Percentiles rank a stretch among this genome's conserved stretches.
Evolutionary conservation across 2,797 vertebrate species (phyloP).

Genomic region (Anabas testudineus): DNA sequence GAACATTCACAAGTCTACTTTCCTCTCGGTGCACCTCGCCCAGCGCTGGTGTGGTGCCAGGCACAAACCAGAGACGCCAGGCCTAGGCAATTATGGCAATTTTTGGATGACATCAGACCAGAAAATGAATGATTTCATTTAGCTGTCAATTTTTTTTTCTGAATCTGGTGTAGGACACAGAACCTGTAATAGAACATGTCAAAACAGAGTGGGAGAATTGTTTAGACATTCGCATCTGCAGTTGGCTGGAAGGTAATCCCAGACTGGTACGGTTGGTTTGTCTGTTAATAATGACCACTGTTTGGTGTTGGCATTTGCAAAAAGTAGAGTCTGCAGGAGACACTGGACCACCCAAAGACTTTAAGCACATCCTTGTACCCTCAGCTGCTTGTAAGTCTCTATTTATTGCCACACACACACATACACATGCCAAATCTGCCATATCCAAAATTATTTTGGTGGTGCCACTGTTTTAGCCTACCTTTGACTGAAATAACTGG

Average conservation of each 20-base stretch:
- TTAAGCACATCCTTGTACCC: constrained; percentile 74
- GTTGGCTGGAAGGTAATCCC: constrained; percentile 72
- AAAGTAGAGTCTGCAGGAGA: constrained; percentile 64
- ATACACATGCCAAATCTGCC: constrained; percentile 59
- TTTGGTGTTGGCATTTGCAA: constrained; percentile 53
- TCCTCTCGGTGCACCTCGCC: constrained; percentile 70
- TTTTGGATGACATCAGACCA: constrained; percentile 85
- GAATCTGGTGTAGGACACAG: constrained; percentile 63
- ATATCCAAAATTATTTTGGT: constrained; percentile 66
- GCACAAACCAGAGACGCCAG: constrained; percentile 82
- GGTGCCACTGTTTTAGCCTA: constrained; percentile 69
- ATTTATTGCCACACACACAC: constrained; percentile 59
- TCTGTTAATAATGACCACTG: constrained; percentile 78
- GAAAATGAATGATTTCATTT: constrained; percentile 87
- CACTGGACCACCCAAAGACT: constrained; percentile 77
- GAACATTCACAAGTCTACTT: constrained; percentile 61
- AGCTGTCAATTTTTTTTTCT: constrained; percentile 69
- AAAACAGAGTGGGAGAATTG: constrained; percentile 75
- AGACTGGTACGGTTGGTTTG: constrained; percentile 60
- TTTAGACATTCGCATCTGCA: constrained; percentile 75
- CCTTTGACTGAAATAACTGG: constrained; percentile 73
- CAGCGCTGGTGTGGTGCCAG: constrained; percentile 71
- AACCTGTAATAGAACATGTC: constrained; percentile 80
- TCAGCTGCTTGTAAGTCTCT: constrained; percentile 70
- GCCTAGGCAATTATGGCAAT: constrained; percentile 80